Base-by-base conservation (phyloP, 2,113 vertebrate genomes). In the Cyprinus carpio region DNA sequence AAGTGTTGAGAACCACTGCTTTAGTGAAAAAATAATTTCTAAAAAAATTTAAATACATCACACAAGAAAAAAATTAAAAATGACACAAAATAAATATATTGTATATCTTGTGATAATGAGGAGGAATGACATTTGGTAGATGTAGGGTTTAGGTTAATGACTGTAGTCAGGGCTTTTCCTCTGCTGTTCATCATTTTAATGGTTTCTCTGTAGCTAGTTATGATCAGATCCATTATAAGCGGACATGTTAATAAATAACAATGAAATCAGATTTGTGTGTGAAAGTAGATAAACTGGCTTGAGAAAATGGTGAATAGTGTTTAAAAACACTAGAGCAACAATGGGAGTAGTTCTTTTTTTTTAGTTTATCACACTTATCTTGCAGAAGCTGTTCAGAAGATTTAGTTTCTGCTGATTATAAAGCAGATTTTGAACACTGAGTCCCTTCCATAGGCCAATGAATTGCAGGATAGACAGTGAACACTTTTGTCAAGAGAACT, bases 121-220 rank as follows among this genome's bases (percentile, higher is more conserved):
- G 75, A 77, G 46, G 29, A 77, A 54, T 77, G 49, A 34, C 27
- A 77, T 77, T 56, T 77, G 18, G 49, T 56, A 54, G 46, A 77
- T 20, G 34, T 56, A 54, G 18, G 75, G 16, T 46, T 78, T 56
- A 81, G 77, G 77, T 81, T 87, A 76, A 87, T 84, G 71, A 76
- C 75, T 34, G 69, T 81, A 51, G 51, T 69, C 81, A 84, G 62
- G 78, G 16, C 11, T 46, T 67, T 16, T 4, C 13, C 74, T 72
- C 18, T 58, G 46, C 56, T 40, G 71, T 87, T 81, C 12, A 77
- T 84, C 78, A 82, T 77, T 37, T 75, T 84, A 85, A 87, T 87
- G 37, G 51, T 49, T 75, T 25, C 40, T 84, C 54, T 81, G 67
- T 64, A 79, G 37, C 62, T 23, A 72, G 65, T 62, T 76, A 87